A percentile compares a stretch with the other conserved stretches of the same genome.
These are phyloP conservation scores for Brachystomella parvula DNA, from an alignment of 1,140 invertebrate genomes.

Conservation along the genomic window DNA sequence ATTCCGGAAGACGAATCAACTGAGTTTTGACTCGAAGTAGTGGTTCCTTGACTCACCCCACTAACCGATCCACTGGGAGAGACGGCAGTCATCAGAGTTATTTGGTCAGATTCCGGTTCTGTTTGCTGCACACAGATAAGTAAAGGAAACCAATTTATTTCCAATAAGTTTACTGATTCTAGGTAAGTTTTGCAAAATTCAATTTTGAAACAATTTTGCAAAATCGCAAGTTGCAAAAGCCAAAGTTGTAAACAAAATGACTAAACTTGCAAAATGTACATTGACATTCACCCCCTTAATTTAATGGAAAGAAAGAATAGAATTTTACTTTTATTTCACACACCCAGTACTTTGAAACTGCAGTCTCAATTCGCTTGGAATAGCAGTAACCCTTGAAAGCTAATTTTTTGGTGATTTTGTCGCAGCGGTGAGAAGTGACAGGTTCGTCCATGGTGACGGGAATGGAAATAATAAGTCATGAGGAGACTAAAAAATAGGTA, in stretches of 20 bases:
- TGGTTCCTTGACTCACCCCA: conserved; percentile 36
- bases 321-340: no score
- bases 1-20: conserved; percentile 38
- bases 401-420: no score
- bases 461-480: no score
- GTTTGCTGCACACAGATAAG: conserved; percentile 45
- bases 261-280: neutral
- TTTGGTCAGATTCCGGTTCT: conserved; percentile 45
- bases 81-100: conserved; percentile 15
- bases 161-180: neutral
- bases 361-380: no score
- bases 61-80: conserved; percentile 14
- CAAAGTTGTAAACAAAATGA: no score
- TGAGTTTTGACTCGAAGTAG: conserved; percentile 39
- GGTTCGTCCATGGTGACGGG: no score
- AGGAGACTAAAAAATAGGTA: no score
- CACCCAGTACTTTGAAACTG: no score
- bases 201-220: neutral
- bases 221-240: neutral
- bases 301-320: neutral
- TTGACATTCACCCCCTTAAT: neutral
- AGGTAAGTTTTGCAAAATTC: neutral
- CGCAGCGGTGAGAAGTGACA: no score
- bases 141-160: conserved; percentile 24
- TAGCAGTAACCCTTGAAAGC: no score